These are phyloP conservation scores for Mystacornis crossleyi DNA, from an alignment of 2,113 vertebrate species.

Conservation along the genomic window DNA sequence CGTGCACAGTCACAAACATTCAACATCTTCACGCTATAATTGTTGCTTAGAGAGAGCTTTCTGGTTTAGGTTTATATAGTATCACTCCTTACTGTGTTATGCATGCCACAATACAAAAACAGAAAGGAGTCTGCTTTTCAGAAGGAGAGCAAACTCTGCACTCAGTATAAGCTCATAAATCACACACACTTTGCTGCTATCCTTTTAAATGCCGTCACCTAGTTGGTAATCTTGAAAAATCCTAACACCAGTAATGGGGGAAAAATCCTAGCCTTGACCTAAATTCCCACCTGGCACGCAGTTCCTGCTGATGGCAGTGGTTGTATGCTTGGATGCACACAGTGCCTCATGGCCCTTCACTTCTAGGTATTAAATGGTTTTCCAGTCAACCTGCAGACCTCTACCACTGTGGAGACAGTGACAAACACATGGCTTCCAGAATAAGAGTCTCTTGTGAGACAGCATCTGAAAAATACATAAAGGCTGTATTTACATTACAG, in stretches of 20 bases:
- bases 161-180: background rate
- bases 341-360: accelerated
- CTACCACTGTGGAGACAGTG: background rate
- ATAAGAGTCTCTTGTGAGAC: background rate
- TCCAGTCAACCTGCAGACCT: background rate
- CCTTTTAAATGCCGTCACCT: background rate
- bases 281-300: background rate
- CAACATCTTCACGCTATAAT: background rate
- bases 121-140: background rate
- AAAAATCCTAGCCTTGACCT: background rate
- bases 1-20: background rate
- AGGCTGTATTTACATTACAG: background rate
- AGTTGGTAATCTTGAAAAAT: background rate
- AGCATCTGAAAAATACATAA: background rate
- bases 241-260: background rate
- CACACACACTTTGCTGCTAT: background rate
- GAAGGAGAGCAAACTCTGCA: background rate
- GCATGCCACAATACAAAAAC: background rate
- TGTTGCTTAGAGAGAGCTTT: background rate
- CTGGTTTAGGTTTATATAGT: background rate
- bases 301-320: background rate
- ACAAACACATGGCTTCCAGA: background rate
- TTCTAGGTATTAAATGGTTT: background rate
- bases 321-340: background rate
- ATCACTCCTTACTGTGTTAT: background rate